These are phyloP conservation scores for Caretta caretta DNA, from an alignment of 2,113 vertebrate genomes.

Conservation along the genomic window DNA sequence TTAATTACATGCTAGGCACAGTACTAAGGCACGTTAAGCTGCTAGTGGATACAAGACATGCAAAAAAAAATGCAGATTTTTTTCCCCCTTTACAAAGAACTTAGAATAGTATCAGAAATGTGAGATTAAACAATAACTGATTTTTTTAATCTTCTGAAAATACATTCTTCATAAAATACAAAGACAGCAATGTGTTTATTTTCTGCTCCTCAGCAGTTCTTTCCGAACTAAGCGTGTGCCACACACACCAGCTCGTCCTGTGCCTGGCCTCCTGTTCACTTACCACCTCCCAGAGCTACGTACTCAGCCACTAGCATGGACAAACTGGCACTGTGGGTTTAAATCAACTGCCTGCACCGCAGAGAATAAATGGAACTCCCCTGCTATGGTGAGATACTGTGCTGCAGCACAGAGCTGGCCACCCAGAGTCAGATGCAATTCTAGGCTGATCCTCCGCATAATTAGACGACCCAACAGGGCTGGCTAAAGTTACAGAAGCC, in stretches of 20 bases:
- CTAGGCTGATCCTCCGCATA: not conserved
- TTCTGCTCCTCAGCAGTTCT: not conserved
- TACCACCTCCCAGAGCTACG: not conserved
- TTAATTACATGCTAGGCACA: not conserved
- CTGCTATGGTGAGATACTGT: not conserved
- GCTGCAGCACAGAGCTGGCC: not conserved
- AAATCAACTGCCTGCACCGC: not conserved
- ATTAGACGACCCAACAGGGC: not conserved
- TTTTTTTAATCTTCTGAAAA: not conserved
- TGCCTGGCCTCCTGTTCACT: not conserved
- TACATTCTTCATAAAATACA: not conserved
- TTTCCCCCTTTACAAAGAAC: constrained; percentile 15
- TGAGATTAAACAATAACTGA: not conserved
- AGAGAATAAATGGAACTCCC: not conserved
- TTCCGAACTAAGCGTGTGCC: not conserved
- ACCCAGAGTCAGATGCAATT: not conserved
- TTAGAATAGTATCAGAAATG: not conserved
- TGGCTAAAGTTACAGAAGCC: not conserved
- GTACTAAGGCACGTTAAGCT: constrained; percentile 39
- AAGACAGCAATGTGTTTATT: not conserved
- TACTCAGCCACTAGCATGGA: not conserved
- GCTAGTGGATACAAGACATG: not conserved
- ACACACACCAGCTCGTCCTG: not conserved
- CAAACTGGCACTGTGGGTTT: not conserved
- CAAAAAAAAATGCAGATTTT: constrained; percentile 34